These are phyloP conservation scores for Morone saxatilis DNA, from an alignment of 2,113 vertebrate species.

Conservation along the genomic window DNA sequence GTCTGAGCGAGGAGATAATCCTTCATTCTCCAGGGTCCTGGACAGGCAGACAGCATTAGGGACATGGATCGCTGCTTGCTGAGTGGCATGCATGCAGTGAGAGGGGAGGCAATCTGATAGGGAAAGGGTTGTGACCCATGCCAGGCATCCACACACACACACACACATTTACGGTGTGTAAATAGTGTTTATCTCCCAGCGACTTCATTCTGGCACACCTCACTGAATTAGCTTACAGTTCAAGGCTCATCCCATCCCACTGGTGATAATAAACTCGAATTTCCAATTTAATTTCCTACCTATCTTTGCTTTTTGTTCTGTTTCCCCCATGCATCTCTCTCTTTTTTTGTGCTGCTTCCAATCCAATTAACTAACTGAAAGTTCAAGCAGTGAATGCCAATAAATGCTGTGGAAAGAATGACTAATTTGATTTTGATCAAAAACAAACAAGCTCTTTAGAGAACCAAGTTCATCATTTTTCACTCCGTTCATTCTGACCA, in stretches of 20 bases:
- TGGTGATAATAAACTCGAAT: conserved; percentile 55
- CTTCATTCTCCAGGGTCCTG: conserved; percentile 13
- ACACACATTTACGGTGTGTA: not conserved
- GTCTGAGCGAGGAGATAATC: conserved; percentile 45
- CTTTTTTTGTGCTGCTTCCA: conserved; percentile 23
- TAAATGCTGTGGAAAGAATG: conserved; percentile 57
- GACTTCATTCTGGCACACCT: conserved; percentile 51
- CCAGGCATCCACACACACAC: not conserved
- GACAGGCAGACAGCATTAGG: not conserved
- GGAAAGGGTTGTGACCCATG: conserved; percentile 26
- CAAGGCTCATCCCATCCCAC: conserved; percentile 39
- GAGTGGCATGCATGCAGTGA: conserved; percentile 32
- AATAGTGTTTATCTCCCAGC: conserved; percentile 56
- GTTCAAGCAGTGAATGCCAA: conserved; percentile 38
- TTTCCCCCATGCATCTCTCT: conserved; percentile 8
- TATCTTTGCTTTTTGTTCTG: conserved; percentile 35
- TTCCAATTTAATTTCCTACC: conserved; percentile 58
- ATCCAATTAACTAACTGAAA: conserved; percentile 72
- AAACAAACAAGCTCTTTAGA: conserved; percentile 64
- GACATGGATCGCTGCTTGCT: conserved; percentile 36
- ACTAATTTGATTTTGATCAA: conserved; percentile 63
- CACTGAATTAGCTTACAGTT: conserved; percentile 52
- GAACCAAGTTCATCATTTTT: conserved; percentile 14
- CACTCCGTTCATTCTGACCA: not conserved
- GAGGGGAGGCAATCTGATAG: conserved; percentile 40